These are phyloP conservation scores for Pempheris klunzingeri DNA, from an alignment of 2,797 vertebrate genomes.

Conservation along the genomic window DNA sequence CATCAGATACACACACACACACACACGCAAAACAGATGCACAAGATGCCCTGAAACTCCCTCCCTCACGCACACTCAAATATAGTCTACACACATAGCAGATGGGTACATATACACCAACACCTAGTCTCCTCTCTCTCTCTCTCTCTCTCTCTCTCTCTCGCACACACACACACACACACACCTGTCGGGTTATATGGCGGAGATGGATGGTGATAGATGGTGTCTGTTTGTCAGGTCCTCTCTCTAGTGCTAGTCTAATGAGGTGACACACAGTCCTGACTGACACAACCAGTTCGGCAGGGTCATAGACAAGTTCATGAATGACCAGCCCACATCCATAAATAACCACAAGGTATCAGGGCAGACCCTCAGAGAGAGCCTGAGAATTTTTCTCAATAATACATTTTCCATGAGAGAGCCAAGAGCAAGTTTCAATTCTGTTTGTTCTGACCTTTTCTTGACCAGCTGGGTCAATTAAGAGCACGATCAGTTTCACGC, in stretches of 20 bases:
- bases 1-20: not conserved
- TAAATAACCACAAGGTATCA: slow-evolving; percentile 57
- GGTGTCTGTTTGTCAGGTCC: slow-evolving; percentile 50
- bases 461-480: not conserved
- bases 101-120: not conserved
- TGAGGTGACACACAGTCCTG: slow-evolving; percentile 43
- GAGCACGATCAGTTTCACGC: not conserved
- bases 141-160: no score
- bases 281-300: slow-evolving; percentile 54
- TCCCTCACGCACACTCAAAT: not conserved
- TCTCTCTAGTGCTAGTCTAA: slow-evolving; percentile 46
- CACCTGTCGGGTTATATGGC: slow-evolving; percentile 36
- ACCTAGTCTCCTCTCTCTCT: not conserved
- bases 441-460: slow-evolving; percentile 31
- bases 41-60: slow-evolving; percentile 6
- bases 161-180: slow-evolving; percentile 29
- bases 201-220: slow-evolving; percentile 47
- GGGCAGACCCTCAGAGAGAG: slow-evolving; percentile 41
- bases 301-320: slow-evolving; percentile 52
- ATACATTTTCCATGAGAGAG: slow-evolving; percentile 13
- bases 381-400: slow-evolving; percentile 15
- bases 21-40: slow-evolving; percentile 30
- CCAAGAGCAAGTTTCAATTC: slow-evolving; percentile 2
- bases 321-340: slow-evolving; percentile 61
- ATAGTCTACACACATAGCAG: slow-evolving; percentile 1